Evolutionary conservation across 2,888 invertebrate genomes (phyloP), one percentile per base, ranked within the genome.

Genomic region (Drosophila kambysellisi): DNA sequence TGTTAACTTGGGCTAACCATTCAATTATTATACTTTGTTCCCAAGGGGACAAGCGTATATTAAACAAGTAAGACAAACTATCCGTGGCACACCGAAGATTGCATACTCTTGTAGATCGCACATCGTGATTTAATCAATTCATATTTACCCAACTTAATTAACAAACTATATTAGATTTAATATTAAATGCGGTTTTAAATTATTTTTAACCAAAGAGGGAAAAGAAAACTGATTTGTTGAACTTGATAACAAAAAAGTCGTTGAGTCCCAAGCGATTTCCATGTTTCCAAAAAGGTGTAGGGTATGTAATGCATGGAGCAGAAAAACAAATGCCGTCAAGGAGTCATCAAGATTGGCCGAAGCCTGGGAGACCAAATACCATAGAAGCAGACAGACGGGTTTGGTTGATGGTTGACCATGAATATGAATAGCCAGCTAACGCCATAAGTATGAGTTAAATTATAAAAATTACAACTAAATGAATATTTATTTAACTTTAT

Each of bases 1-100:
- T 61, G 51, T 43, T 57, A 57, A 41, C 57, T 79, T 62, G 61
- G 67, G 74, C 81, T 77, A 80, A 80, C 80, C 80, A 80, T 80
- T 80, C 79, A 80, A 41, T 57, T 57, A 41, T 57, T 57, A 57
- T 57, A 32, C 57, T 57, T n/a, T 30, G 41, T 30, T 57, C 57
- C 57, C 57, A 57, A 57, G 41, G 41, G 30, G 9, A 57, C 57
- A 39, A 41, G 39, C 17, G 12, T 39, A 30, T 32, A 54, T 54
- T 54, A 37, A 57, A 32, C 41, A 57, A 30, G 20, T n/a, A 5
- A 20, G 30, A 41, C 15, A 8, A 46, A 1, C 8, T 3, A 39
- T 9, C 1, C 20, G 8, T 41, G 15, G 5, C 57, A 57, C 0
- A 1, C 12, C 57, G 57, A 57, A 20, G 3, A 9, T 41, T 30